Conservation (phyloP, 2,797 vertebrate species). For the Bradypodion pumilum region DNA sequence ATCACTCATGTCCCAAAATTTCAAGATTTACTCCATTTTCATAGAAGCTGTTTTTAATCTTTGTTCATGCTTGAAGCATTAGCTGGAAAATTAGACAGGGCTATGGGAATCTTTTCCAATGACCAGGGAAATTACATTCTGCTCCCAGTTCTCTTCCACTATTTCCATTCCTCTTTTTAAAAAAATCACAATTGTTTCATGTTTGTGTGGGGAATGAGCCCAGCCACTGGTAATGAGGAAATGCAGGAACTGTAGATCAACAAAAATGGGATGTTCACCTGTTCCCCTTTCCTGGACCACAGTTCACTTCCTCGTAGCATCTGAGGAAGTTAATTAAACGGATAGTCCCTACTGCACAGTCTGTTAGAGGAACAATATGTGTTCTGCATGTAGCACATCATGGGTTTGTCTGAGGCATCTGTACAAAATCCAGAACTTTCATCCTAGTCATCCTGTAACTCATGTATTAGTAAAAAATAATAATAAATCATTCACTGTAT, state of each 20-base stretch:
- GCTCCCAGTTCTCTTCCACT: background rate
- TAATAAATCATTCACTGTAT: too few species aligned
- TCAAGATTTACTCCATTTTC: background rate
- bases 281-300: background rate
- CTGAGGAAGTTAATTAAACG: too few species aligned
- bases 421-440: too few species aligned
- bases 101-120: background rate
- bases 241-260: background rate
- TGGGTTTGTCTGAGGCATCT: too few species aligned
- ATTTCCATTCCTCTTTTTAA: background rate
- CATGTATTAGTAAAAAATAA: too few species aligned
- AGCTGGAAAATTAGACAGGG: background rate
- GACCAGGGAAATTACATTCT: background rate
- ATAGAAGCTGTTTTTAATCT: background rate
- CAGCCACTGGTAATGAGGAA: background rate
- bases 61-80: background rate
- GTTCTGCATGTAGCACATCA: too few species aligned
- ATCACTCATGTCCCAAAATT: background rate
- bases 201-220: background rate
- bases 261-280: background rate
- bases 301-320: too few species aligned
- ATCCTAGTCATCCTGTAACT: too few species aligned
- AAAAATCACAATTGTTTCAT: background rate
- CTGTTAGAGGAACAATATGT: too few species aligned
- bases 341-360: too few species aligned